Conservation (phyloP, 53 echinoderm and acorn worm genomes). For the Apostichopus leukothele region DNA sequence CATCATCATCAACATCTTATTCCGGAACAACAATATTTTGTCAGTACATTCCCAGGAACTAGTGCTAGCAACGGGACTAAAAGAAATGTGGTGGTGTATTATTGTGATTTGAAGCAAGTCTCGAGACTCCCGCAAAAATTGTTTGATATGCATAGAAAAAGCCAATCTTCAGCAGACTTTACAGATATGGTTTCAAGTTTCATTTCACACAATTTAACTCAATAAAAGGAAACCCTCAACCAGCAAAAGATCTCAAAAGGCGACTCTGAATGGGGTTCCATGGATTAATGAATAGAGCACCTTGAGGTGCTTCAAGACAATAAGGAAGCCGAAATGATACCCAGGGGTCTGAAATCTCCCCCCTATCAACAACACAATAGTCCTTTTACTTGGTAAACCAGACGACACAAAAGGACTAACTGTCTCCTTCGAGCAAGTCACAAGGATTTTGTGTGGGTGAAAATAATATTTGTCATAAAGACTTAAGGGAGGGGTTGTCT, state of each 20-base stretch:
- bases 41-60: no score
- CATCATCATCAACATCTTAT: no score
- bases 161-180: no score
- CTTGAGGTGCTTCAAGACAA: conserved; percentile 31
- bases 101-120: no score
- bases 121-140: no score
- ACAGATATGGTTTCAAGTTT: conserved; percentile 25
- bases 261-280: conserved; percentile 2
- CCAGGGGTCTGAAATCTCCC: conserved; percentile 23
- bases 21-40: no score
- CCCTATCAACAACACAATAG: conserved; percentile 29
- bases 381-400: not conserved
- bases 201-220: conserved; percentile 44
- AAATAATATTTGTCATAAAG: not conserved
- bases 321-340: conserved; percentile 33
- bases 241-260: not conserved
- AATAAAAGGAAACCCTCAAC: conserved; percentile 3
- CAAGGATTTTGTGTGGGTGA: conserved; percentile 14
- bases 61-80: no score
- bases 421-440: conserved; percentile 24
- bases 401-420: not conserved
- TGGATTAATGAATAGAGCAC: conserved; percentile 33
- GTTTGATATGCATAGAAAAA: no score
- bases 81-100: no score
- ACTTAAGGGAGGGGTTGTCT: no score